Conservation (phyloP, 2,888 invertebrate species). For the Epsilonema sp. region DNA sequence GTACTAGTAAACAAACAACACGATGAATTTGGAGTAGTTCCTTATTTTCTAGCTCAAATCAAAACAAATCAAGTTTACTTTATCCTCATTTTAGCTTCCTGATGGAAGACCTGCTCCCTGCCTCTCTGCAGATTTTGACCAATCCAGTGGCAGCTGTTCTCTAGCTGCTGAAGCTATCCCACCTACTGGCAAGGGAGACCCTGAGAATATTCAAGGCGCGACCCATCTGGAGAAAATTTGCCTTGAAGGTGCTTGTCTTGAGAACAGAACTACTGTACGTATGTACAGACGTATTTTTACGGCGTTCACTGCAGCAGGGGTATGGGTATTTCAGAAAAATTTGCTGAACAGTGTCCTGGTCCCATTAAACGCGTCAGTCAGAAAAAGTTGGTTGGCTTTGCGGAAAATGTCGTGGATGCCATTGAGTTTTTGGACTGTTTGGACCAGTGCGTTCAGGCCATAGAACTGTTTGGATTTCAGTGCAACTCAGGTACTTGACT, state of each 20-base stretch:
- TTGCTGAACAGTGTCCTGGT: neutral
- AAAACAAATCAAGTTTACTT: too few relatives aligned
- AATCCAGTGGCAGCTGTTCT: neutral
- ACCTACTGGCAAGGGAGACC: neutral
- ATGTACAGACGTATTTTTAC: too few relatives aligned
- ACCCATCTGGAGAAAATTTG: neutral
- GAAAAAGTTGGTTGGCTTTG: constrained; percentile 8
- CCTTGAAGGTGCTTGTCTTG: too few relatives aligned
- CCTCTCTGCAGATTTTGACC: neutral
- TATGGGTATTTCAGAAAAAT: too few relatives aligned
- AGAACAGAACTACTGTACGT: too few relatives aligned
- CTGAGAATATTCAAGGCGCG: neutral
- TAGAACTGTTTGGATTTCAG: neutral
- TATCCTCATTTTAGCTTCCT: too few relatives aligned
- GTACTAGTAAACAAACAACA: too few relatives aligned
- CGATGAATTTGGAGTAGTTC: too few relatives aligned
- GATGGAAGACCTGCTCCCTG: too few relatives aligned
- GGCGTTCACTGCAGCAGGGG: too few relatives aligned
- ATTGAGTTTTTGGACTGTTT: constrained; percentile 6
- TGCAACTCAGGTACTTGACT: constrained; percentile 8
- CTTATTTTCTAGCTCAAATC: too few relatives aligned
- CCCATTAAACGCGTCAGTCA: constrained; percentile 3
- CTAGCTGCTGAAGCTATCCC: neutral
- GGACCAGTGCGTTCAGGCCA: constrained; percentile 3
- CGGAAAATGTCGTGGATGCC: constrained; percentile 7